Conservation (phyloP, 2,888 invertebrate genomes). For the Drosophila recens region DNA sequence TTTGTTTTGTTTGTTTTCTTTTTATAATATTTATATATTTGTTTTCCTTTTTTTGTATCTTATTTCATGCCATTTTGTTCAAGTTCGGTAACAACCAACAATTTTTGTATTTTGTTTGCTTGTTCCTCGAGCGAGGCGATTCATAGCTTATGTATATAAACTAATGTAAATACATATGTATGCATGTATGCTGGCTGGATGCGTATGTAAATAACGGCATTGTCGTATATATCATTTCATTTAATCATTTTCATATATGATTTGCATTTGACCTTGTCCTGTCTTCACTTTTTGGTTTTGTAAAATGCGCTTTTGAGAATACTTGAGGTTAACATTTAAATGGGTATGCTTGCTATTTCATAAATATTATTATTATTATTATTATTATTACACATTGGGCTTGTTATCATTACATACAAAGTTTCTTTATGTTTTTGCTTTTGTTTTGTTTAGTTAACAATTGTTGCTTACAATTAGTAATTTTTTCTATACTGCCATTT, state of each 20-base stretch:
- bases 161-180: slow-evolving; percentile 38
- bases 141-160: slow-evolving; percentile 41
- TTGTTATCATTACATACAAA: slow-evolving; percentile 68
- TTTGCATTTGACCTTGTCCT: slow-evolving; percentile 32
- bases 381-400: slow-evolving; percentile 46
- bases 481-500: slow-evolving; percentile 50
- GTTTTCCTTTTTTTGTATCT: slow-evolving; percentile 22
- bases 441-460: slow-evolving; percentile 67
- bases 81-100: slow-evolving; percentile 61
- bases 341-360: slow-evolving; percentile 69
- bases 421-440: slow-evolving; percentile 22
- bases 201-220: no score
- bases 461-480: slow-evolving; percentile 68
- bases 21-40: slow-evolving; percentile 14
- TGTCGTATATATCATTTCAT: slow-evolving; percentile 14
- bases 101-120: slow-evolving; percentile 56
- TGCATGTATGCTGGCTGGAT: slow-evolving; percentile 21
- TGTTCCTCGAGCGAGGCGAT: slow-evolving; percentile 45
- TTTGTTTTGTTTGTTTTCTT: slow-evolving; percentile 53
- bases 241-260: slow-evolving; percentile 10
- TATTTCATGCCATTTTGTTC: slow-evolving; percentile 41
- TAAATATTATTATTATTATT: slow-evolving; percentile 50
- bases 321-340: slow-evolving; percentile 77
- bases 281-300: slow-evolving; percentile 56
- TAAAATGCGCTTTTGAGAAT: slow-evolving; percentile 78